Conservation (phyloP, 2,797 vertebrate genomes). For the Bradypodion pumilum region DNA sequence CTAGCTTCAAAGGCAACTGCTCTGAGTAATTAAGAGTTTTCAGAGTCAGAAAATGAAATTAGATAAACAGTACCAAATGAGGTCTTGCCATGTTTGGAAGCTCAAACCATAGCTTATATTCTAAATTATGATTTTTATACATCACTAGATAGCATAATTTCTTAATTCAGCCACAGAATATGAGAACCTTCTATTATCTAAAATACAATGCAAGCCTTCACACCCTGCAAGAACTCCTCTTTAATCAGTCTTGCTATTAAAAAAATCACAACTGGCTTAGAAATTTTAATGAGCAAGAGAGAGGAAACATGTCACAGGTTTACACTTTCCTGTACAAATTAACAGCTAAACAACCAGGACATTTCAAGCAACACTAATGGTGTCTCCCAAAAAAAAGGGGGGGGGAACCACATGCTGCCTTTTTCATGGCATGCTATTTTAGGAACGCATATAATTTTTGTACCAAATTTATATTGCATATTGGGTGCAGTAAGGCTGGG, state of each 20-base stretch:
- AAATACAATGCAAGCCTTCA: conserved; percentile 2
- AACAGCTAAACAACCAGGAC: conserved; percentile 44
- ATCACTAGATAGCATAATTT: background rate
- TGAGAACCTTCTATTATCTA: background rate
- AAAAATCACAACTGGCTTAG: background rate
- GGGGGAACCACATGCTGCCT: conserved; percentile 1
- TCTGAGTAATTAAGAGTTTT: background rate
- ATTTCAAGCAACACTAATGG: conserved; percentile 1
- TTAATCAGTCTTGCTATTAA: conserved; percentile 16
- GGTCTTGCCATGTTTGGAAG: background rate
- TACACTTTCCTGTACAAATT: conserved; percentile 59
- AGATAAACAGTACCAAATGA: background rate
- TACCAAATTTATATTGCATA: background rate
- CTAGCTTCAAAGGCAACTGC: no score
- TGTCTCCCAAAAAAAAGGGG: background rate
- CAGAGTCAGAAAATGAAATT: background rate
- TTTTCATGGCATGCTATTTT: background rate
- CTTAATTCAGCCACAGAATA: background rate
- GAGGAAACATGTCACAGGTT: conserved; percentile 38
- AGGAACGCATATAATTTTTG: background rate
- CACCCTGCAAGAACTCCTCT: background rate
- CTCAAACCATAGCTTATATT: background rate
- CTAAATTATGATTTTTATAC: background rate
- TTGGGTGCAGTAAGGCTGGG: background rate
- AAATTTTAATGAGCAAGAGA: background rate